Percentiles rank a stretch among this genome's conserved stretches.
These are phyloP conservation scores for Magallana gigas DNA, from an alignment of 1,140 invertebrate species.

Conservation along the genomic window DNA sequence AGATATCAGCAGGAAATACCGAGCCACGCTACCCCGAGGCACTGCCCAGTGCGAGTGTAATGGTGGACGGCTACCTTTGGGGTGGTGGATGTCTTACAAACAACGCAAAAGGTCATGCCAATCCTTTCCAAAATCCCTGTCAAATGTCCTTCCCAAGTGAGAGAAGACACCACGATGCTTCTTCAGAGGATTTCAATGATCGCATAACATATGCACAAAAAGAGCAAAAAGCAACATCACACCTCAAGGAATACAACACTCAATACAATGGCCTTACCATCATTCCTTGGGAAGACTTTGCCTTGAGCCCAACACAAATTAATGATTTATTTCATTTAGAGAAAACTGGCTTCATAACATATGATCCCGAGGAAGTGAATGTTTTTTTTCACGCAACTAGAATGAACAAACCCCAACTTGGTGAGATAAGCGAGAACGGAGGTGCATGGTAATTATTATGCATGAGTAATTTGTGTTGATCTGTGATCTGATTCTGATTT, in stretches of 20 bases:
- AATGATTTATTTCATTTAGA: slow-evolving; percentile 65
- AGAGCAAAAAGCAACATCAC: slow-evolving; percentile 46
- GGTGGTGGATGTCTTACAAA: slow-evolving; percentile 9
- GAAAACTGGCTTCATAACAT: slow-evolving; percentile 61
- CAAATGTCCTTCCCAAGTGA: background rate
- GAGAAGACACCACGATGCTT: background rate
- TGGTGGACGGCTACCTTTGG: slow-evolving; percentile 48
- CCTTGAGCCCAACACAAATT: slow-evolving; percentile 57
- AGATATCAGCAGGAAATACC: background rate
- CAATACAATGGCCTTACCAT: slow-evolving; percentile 61
- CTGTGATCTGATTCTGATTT: too few species aligned
- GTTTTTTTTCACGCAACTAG: slow-evolving; percentile 66
- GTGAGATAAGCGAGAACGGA: slow-evolving; percentile 64
- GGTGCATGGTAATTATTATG: slow-evolving; percentile 60
- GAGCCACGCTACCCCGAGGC: background rate
- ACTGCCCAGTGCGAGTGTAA: slow-evolving; percentile 20
- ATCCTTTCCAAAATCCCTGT: background rate
- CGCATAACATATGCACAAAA: slow-evolving; percentile 15
- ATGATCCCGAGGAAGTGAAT: slow-evolving; percentile 66
- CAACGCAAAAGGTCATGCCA: background rate
- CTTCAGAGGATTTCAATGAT: background rate
- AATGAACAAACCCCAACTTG: slow-evolving; percentile 64
- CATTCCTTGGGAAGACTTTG: slow-evolving; percentile 68
- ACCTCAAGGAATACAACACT: slow-evolving; percentile 57
- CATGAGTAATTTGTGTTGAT: too few species aligned